These are phyloP conservation scores for Drosophila saltans DNA, from an alignment of 1,140 invertebrate genomes.

Conservation along the genomic window DNA sequence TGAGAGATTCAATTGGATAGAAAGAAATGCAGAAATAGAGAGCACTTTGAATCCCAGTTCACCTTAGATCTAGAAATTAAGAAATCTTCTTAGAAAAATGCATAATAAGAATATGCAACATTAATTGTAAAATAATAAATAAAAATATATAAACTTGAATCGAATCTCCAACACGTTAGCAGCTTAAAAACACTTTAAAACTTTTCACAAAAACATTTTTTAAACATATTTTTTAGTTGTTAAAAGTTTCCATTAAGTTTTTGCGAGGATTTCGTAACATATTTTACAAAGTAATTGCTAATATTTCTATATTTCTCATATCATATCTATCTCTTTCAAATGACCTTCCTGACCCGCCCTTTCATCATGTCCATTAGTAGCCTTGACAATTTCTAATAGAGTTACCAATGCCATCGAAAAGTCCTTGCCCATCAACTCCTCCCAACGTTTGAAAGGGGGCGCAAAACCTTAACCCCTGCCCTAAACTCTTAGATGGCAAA, in stretches of 20 bases:
- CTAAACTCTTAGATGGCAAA: constrained; percentile 38
- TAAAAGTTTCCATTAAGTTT: too few relatives aligned
- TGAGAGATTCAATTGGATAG: too few relatives aligned
- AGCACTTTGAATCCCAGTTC: too few relatives aligned
- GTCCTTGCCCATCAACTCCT: constrained; percentile 11
- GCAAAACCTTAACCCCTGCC: constrained; percentile 23
- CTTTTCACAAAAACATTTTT: neutral
- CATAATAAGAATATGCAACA: too few relatives aligned
- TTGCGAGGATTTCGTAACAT: neutral
- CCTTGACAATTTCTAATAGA: constrained; percentile 34
- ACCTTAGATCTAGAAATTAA: too few relatives aligned
- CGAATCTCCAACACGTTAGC: too few relatives aligned
- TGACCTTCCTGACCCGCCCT: neutral
- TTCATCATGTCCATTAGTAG: constrained; percentile 26
- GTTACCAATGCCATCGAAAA: neutral
- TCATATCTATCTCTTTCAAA: neutral
- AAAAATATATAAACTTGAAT: too few relatives aligned
- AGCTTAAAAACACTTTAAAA: too few relatives aligned
- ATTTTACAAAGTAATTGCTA: neutral
- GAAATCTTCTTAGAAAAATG: too few relatives aligned
- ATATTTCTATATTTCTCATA: neutral
- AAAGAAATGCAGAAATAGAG: too few relatives aligned
- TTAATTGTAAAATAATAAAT: too few relatives aligned
- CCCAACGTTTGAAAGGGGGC: constrained; percentile 16
- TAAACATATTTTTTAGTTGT: neutral